Conservation (phyloP, 2,888 invertebrate genomes). For the Sylvicola cinctus region DNA sequence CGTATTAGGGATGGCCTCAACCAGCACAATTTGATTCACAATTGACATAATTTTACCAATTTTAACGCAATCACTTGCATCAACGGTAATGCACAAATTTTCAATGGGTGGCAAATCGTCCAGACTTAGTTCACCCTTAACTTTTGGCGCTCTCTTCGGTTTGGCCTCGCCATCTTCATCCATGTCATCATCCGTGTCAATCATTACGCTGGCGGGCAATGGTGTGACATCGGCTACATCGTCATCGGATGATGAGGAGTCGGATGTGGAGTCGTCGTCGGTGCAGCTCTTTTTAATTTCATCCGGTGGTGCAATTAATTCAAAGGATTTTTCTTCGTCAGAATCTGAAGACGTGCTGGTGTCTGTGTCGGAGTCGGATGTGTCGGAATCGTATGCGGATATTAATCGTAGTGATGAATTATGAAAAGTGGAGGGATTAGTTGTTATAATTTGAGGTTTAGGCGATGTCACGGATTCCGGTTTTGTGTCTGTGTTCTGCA, state of each 20-base stretch:
- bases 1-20: slow-evolving; percentile 46
- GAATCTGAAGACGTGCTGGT: too few species aligned
- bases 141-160: slow-evolving; percentile 12
- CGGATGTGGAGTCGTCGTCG: not conserved
- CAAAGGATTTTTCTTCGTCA: too few species aligned
- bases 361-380: slow-evolving; percentile 8
- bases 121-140: slow-evolving; percentile 23
- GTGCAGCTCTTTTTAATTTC: not conserved
- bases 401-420: slow-evolving; percentile 7
- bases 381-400: slow-evolving; percentile 15
- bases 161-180: not conserved
- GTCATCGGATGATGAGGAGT: not conserved
- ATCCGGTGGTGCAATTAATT: too few species aligned
- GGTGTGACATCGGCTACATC: not conserved
- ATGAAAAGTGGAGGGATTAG: too few species aligned
- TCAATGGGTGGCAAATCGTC: slow-evolving; percentile 65
- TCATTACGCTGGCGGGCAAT: not conserved
- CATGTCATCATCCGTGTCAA: not conserved
- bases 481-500: too few species aligned
- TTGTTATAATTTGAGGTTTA: too few species aligned
- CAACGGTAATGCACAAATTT: slow-evolving; percentile 58
- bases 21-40: slow-evolving; percentile 59
- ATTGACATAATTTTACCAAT: slow-evolving; percentile 52
- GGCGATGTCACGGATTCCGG: too few species aligned
- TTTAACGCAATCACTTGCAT: slow-evolving; percentile 48